Base-by-base conservation (phyloP, 2,888 invertebrate species). In the Drosophila mayaguana region DNA sequence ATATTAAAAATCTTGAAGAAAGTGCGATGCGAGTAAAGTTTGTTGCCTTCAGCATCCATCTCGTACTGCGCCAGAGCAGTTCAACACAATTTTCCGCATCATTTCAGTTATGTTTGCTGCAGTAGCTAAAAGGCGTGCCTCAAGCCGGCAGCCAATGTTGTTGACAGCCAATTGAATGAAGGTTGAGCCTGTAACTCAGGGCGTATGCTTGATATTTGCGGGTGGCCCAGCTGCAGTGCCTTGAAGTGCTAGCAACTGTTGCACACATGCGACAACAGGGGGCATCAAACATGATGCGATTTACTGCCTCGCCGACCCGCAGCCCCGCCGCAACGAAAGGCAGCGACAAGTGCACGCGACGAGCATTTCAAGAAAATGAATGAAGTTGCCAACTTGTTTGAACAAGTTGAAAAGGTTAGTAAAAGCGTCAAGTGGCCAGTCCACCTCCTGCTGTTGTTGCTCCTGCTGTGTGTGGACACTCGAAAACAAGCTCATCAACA, bases 401-500 rank as follows among this genome's bases (percentile, higher is more conserved):
- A 68, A 63, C 66, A 80, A 71, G 80, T 85, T 69, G 57, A 78
- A 84, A 85, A 83, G 88, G 86, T 77, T 83, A 80, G 72, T 70
- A 68, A 50, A 32, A 50, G 59, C 65, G 18, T 43, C 45, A 38
- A 45, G 34, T 54, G 34, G 42, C 42, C 34, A 48, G 36, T 20
- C 57, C 62, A 74, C 74, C 77, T 75, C 34, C 61, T 59, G 48
- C 28, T 48, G 40, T 22, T 28, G 36, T 16, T 50, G 25, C 11
- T 56, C 34, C 28, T 25, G 12, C 32, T 48, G 45, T 69, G 75
- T 75, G 72, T 69, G 72, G 68, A 75, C 77, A 74, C 81, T 86
- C 62, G 72, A 81, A 75, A 81, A 86, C 86, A 80, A 86, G 83
- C 86, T 84, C 86, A 86, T 82, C 82, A 82, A 74, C 83, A 74